These are phyloP conservation scores for Alcis repandata DNA, from an alignment of 2,888 invertebrate species.

Conservation along the genomic window DNA sequence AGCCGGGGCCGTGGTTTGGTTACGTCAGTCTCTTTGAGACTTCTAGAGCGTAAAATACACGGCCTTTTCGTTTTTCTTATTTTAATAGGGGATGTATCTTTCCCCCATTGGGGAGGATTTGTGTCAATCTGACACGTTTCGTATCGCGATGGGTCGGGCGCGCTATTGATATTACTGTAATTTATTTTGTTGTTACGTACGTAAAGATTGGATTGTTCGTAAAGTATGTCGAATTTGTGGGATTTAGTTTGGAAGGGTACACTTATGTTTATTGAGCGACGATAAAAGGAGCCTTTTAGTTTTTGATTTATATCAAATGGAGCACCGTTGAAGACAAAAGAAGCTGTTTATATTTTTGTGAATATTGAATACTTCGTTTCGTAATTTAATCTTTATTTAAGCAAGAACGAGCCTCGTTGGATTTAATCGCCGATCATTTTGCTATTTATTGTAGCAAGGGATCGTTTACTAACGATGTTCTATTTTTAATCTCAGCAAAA, in stretches of 20 bases:
- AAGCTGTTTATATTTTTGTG: no score
- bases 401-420: background rate
- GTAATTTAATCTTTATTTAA: no score
- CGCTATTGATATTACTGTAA: slow-evolving; percentile 28
- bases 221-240: slow-evolving; percentile 1
- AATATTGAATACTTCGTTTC: no score
- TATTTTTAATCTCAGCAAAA: background rate
- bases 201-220: slow-evolving; percentile 12
- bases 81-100: slow-evolving; percentile 38
- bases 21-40: slow-evolving; percentile 34
- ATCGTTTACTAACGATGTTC: background rate
- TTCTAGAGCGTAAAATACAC: slow-evolving; percentile 42
- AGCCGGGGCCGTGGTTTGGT: slow-evolving; percentile 2
- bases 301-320: no score
- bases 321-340: no score
- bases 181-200: slow-evolving; percentile 13
- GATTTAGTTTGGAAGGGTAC: slow-evolving; percentile 14
- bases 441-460: background rate
- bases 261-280: slow-evolving; percentile 8
- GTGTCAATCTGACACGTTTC: slow-evolving; percentile 29
- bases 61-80: slow-evolving; percentile 38
- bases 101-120: slow-evolving; percentile 26
- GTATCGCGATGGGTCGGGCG: slow-evolving; percentile 14
- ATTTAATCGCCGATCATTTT: background rate
- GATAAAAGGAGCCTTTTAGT: background rate